phyloP scores from a whole-genome alignment of 2,888 invertebrate species.

The Drosophila macrospina region DNA sequence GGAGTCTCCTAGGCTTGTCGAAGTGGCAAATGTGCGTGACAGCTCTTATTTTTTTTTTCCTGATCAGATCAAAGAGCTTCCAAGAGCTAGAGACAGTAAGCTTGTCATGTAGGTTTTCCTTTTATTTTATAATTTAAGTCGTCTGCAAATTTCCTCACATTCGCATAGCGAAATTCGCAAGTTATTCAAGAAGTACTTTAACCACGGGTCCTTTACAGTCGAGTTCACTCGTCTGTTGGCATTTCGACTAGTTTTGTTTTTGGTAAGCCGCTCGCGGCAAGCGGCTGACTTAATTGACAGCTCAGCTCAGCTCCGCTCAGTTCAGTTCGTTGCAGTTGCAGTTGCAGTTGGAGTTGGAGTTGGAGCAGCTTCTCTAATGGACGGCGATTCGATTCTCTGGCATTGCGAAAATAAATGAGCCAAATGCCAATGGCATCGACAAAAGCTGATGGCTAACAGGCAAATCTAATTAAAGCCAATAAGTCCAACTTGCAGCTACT shows the following conservation, averaged over 20 bases:
- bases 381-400: slow-evolving; percentile 14
- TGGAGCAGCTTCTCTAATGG: slow-evolving; percentile 17
- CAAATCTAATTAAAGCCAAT: slow-evolving; percentile 63
- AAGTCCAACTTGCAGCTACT: slow-evolving; percentile 25
- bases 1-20: too few species aligned
- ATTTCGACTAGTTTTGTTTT: background rate
- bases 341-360: too few species aligned
- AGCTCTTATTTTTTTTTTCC: too few species aligned
- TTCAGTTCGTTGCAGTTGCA: too few species aligned
- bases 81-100: too few species aligned
- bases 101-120: too few species aligned
- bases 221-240: background rate
- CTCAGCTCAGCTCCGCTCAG: slow-evolving; percentile 43
- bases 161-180: too few species aligned
- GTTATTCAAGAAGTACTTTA: too few species aligned
- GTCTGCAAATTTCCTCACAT: background rate
- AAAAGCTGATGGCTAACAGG: slow-evolving; percentile 56
- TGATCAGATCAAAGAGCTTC: too few species aligned
- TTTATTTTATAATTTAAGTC: too few species aligned
- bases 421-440: slow-evolving; percentile 42
- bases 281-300: slow-evolving; percentile 53
- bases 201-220: background rate
- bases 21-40: too few species aligned
- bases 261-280: slow-evolving; percentile 30
- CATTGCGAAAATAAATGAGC: slow-evolving; percentile 48